These are phyloP conservation scores for Pissodes strobi DNA, from an alignment of 1,140 invertebrate genomes.

Conservation along the genomic window DNA sequence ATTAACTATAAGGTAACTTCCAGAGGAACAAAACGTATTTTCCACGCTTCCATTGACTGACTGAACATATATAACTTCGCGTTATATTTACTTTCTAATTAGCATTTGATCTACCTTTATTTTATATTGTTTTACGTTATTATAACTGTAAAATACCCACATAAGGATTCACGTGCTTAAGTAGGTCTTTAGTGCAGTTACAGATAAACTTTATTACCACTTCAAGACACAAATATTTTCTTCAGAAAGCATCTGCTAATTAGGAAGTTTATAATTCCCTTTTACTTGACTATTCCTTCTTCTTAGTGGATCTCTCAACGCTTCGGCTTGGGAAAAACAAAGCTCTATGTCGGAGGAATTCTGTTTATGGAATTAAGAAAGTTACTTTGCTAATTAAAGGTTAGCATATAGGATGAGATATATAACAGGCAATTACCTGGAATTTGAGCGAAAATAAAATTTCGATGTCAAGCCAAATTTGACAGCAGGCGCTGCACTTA, in stretches of 20 bases:
- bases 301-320: constrained; percentile 9
- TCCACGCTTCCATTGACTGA: too few relatives aligned
- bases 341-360: constrained; percentile 1
- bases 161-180: background rate
- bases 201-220: background rate
- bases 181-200: background rate
- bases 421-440: too few relatives aligned
- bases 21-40: too few relatives aligned
- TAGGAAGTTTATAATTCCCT: constrained; percentile 20
- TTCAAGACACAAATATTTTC: constrained; percentile 15
- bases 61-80: too few relatives aligned
- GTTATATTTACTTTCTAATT: too few relatives aligned
- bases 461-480: too few relatives aligned
- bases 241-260: constrained; percentile 8
- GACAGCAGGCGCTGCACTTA: too few relatives aligned
- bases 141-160: too few relatives aligned
- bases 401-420: background rate
- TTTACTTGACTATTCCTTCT: constrained; percentile 15
- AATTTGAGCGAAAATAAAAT: too few relatives aligned
- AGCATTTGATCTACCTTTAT: too few relatives aligned
- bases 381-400: background rate
- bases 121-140: too few relatives aligned
- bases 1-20: too few relatives aligned
- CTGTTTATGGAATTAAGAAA: constrained; percentile 5
- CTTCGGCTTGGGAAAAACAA: constrained; percentile 15